Base-by-base conservation (phyloP, 1,140 invertebrate genomes). In the Argopecten irradians region DNA sequence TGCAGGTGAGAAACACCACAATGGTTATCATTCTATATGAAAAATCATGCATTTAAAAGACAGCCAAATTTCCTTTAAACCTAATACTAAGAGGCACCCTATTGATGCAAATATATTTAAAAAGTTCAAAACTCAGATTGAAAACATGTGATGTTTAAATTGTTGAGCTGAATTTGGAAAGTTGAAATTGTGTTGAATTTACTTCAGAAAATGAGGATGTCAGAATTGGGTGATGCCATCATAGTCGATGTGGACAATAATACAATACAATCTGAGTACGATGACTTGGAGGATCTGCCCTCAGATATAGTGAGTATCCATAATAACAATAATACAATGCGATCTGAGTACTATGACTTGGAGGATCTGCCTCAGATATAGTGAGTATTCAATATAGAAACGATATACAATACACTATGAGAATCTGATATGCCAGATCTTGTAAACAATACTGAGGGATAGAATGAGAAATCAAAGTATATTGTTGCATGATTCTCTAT, bases 211-310 rank as follows among this genome's bases (percentile, higher is more conserved):
- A 96, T 97, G 83, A 96, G 96, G 91, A 90, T 89, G 28, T 89
- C 86, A 97, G 99, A 93, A 39, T 96, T 99, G 34, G 98, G 98
- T 36, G 98, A 99, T 95, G 97, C 98, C 89, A 98, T 99, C 5
- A 97, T 98, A 90, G 96, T 99, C 91, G 97, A 99, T 96, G 98
- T 98, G 39, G 98, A 99, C 96, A 97, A 96, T 28, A 98, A 98
- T 94, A 97, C 96, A 85, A 97, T 99, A 32, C 97, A 97, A 92
- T 97, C 97, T 43, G 98, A 98, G 9, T 98, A 98, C 95, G 97
- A 98, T 96, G 98, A 99, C 96, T 95, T 98, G 35, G 97, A 97
- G 92, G 97, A 96, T 92, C 96, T 99, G 92, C 98, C 98, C 0
- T 96, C 97, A 89, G 98, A 98, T 89, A 95, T 96, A 39, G 95